Conservation (phyloP, 2,113 vertebrate species). For the Neofelis nebulosa region DNA sequence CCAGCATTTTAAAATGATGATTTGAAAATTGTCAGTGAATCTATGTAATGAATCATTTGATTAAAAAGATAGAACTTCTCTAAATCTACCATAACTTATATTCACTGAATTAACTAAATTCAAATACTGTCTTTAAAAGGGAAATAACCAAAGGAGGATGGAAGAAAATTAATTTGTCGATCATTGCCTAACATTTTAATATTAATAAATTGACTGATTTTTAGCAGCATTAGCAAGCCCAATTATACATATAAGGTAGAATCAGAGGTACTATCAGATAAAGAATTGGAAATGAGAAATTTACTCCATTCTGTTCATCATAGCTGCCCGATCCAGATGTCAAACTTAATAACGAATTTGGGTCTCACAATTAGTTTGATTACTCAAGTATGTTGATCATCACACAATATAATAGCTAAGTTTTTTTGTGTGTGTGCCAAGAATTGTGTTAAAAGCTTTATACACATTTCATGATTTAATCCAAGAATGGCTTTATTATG, state of each 20-base stretch:
- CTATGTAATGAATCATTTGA: slow-evolving; percentile 23
- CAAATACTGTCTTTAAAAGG: slow-evolving; percentile 26
- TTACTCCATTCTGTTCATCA: not conserved
- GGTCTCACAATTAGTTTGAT: slow-evolving; percentile 8
- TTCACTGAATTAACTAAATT: slow-evolving; percentile 28
- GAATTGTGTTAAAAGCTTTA: not conserved
- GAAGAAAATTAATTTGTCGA: slow-evolving; percentile 45
- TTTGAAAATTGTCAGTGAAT: slow-evolving; percentile 54
- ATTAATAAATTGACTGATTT: slow-evolving; percentile 19
- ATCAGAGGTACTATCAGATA: not conserved
- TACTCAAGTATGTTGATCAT: slow-evolving; percentile 12
- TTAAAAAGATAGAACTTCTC: slow-evolving; percentile 40
- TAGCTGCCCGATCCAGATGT: not conserved
- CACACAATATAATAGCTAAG: slow-evolving; percentile 16
- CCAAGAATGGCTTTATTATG: not conserved
- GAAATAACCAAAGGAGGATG: not conserved
- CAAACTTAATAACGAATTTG: not conserved
- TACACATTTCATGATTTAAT: not conserved
- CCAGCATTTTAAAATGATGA: slow-evolving; percentile 23
- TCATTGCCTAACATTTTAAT: slow-evolving; percentile 47
- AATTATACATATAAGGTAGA: not conserved
- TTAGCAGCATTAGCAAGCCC: not conserved
- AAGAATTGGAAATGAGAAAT: slow-evolving; percentile 34
- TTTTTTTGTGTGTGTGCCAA: slow-evolving; percentile 1
- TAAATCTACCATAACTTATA: slow-evolving; percentile 51